These are phyloP conservation scores for Aythya baeri DNA, from an alignment of 2,113 vertebrate species.

Conservation along the genomic window DNA sequence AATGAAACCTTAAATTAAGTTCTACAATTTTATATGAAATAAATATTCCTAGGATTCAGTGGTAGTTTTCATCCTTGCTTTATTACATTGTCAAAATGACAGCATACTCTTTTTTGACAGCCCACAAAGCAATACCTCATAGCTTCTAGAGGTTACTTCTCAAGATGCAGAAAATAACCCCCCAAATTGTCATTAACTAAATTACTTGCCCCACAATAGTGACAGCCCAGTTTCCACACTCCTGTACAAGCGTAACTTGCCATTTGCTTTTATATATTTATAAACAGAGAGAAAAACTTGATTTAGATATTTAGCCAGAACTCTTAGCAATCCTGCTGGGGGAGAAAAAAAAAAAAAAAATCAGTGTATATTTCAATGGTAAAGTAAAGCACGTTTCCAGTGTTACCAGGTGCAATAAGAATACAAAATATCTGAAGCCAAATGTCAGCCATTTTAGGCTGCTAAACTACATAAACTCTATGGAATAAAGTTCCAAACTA, in stretches of 20 bases:
- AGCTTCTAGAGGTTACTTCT: neutral
- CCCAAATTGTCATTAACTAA: neutral
- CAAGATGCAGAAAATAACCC: neutral
- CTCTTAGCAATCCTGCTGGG: neutral
- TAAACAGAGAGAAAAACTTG: neutral
- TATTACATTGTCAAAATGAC: constrained; percentile 17
- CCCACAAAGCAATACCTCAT: neutral
- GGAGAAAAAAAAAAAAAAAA: neutral
- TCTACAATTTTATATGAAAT: neutral
- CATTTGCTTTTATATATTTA: neutral
- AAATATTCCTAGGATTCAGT: neutral
- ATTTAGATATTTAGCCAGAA: neutral
- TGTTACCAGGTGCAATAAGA: neutral
- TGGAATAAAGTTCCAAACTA: neutral
- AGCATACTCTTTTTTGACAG: neutral
- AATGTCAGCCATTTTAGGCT: neutral
- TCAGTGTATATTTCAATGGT: neutral
- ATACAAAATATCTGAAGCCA: neutral
- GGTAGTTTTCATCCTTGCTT: neutral
- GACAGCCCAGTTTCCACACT: neutral
- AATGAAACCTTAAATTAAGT: neutral
- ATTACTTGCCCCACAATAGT: neutral
- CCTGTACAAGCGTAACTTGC: neutral
- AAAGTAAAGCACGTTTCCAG: neutral
- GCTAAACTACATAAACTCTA: neutral